Conservation (phyloP, 2,113 vertebrate species). For the Hemiprocne comata region DNA sequence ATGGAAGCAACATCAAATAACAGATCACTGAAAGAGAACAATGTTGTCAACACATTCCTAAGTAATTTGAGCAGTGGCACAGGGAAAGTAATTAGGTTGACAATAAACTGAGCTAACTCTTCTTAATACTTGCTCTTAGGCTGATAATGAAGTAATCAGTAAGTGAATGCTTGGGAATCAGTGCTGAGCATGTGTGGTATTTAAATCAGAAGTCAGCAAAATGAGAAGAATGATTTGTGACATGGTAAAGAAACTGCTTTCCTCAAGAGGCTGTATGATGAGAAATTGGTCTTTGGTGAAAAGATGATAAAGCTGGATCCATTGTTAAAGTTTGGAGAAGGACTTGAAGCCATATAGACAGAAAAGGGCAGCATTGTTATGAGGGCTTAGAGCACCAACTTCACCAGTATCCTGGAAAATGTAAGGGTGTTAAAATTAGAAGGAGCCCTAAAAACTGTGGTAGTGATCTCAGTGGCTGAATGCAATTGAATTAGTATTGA, state of each 20-base stretch:
- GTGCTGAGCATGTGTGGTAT: not conserved
- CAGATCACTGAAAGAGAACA: not conserved
- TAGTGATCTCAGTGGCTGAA: constrained; percentile 2
- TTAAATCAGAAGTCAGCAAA: not conserved
- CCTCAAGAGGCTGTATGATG: not conserved
- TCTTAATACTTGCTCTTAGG: constrained; percentile 7
- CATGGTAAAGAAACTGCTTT: not conserved
- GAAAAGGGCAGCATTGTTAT: not conserved
- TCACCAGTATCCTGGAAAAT: not conserved
- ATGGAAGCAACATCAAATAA: not conserved
- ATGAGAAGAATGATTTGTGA: not conserved
- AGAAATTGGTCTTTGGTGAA: not conserved
- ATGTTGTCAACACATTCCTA: not conserved
- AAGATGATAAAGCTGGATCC: not conserved
- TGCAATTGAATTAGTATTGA: constrained; percentile 27
- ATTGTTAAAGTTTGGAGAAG: not conserved
- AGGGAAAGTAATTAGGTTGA: constrained; percentile 37
- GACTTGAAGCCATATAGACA: not conserved
- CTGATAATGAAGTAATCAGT: constrained; percentile 34
- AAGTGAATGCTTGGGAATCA: not conserved
- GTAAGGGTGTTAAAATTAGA: not conserved
- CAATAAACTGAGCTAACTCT: not conserved
- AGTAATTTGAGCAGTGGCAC: not conserved
- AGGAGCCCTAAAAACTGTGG: not conserved
- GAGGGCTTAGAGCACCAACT: not conserved